These are phyloP conservation scores for Synanthedon myopaeformis DNA, from an alignment of 2,888 invertebrate genomes.

Conservation along the genomic window DNA sequence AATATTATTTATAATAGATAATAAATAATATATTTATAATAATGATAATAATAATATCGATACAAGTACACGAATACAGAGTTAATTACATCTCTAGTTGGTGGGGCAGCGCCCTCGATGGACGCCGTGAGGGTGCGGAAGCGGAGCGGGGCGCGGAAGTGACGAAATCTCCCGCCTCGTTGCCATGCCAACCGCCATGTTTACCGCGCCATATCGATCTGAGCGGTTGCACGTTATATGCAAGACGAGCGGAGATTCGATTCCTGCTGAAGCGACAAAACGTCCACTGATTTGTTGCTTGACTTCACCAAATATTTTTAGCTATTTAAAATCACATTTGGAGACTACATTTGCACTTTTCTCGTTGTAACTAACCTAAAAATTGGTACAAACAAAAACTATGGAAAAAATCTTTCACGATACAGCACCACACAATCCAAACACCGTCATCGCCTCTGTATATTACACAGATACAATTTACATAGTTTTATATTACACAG, in stretches of 20 bases:
- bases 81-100: too few species aligned
- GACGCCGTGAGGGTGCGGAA: constrained; percentile 22
- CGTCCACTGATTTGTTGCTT: too few species aligned
- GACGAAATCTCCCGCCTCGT: constrained; percentile 53
- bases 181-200: constrained; percentile 63
- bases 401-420: too few species aligned
- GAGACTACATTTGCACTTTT: background rate
- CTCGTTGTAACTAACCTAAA: background rate
- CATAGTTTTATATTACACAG: too few species aligned
- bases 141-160: constrained; percentile 20
- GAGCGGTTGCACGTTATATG: constrained; percentile 27
- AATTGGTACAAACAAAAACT: too few species aligned
- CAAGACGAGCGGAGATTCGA: background rate
- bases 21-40: background rate
- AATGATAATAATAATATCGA: background rate
- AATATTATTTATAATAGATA: too few species aligned
- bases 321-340: background rate
- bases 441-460: too few species aligned
- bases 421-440: too few species aligned
- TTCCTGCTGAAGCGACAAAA: background rate
- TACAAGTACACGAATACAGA: background rate
- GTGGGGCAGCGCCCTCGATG: constrained; percentile 32
- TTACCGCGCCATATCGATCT: constrained; percentile 65
- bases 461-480: too few species aligned
- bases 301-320: too few species aligned